These are phyloP conservation scores for Hydrotaea cyrtoneurina DNA, from an alignment of 2,888 invertebrate species.

Conservation along the genomic window DNA sequence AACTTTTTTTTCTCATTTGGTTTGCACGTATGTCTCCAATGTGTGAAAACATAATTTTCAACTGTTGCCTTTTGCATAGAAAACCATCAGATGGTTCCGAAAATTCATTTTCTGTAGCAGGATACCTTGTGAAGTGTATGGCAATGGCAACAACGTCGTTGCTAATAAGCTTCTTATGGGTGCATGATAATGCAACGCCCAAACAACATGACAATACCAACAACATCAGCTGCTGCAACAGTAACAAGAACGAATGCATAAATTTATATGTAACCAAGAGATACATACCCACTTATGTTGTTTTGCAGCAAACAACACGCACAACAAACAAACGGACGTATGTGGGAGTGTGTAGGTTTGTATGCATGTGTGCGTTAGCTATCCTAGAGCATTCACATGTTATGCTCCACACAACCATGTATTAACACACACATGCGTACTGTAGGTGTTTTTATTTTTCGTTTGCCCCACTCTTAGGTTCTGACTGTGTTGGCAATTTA, in stretches of 20 bases:
- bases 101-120: too few relatives aligned
- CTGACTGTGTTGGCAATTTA: too few relatives aligned
- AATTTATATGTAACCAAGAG: slow-evolving; percentile 45
- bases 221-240: background rate
- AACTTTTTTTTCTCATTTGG: too few relatives aligned
- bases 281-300: slow-evolving; percentile 48
- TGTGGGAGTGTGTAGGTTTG: background rate
- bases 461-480: too few relatives aligned
- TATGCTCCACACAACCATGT: too few relatives aligned
- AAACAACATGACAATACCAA: slow-evolving; percentile 47
- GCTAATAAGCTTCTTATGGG: slow-evolving; percentile 58
- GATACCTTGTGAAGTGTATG: background rate
- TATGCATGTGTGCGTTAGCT: too few relatives aligned
- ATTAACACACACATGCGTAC: too few relatives aligned
- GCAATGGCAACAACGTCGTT: slow-evolving; percentile 42
- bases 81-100: background rate
- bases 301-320: slow-evolving; percentile 41
- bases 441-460: too few relatives aligned
- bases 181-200: slow-evolving; percentile 55
- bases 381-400: too few relatives aligned
- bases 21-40: background rate
- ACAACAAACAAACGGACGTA: background rate
- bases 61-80: slow-evolving; percentile 4
- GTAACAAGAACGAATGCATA: slow-evolving; percentile 34
- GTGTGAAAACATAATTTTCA: slow-evolving; percentile 6